Evolutionary conservation across 2,888 invertebrate species (phyloP).

Genomic region (Temnothorax unifasciatus): DNA sequence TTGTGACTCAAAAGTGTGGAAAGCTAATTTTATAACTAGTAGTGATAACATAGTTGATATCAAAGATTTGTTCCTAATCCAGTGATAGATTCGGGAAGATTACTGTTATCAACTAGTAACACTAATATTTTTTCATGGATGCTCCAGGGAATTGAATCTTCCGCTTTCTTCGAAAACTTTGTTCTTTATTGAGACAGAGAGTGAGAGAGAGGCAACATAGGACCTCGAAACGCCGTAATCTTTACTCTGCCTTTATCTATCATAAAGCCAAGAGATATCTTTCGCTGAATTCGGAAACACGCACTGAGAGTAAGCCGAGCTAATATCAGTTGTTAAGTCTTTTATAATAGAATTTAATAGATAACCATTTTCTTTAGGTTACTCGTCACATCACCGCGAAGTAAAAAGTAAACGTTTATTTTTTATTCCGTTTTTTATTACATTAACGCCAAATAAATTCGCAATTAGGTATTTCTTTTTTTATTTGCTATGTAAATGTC

Average conservation of each 20-base stretch:
- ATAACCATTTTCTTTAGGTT: background rate
- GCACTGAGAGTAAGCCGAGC: background rate
- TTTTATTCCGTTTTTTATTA: background rate
- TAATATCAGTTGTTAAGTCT: background rate
- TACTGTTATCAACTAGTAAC: background rate
- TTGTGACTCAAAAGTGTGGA: background rate
- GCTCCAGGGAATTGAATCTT: conserved; percentile 15
- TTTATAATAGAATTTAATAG: background rate
- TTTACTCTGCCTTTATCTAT: conserved; percentile 35
- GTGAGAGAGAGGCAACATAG: background rate
- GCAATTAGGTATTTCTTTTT: background rate
- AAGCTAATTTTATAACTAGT: conserved; percentile 9
- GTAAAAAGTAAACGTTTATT: background rate
- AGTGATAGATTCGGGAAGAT: background rate
- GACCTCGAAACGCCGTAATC: background rate
- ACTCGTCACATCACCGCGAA: background rate
- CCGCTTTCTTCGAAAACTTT: conserved; percentile 11
- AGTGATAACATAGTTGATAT: background rate
- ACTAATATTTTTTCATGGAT: conserved; percentile 27
- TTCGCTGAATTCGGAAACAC: background rate
- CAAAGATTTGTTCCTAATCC: background rate
- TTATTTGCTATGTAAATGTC: background rate
- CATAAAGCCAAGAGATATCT: background rate
- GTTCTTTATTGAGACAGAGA: background rate
- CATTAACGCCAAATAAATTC: background rate